phyloP scores from a whole-genome alignment of 2,113 vertebrate species.

The Anser brachyrhynchus region DNA sequence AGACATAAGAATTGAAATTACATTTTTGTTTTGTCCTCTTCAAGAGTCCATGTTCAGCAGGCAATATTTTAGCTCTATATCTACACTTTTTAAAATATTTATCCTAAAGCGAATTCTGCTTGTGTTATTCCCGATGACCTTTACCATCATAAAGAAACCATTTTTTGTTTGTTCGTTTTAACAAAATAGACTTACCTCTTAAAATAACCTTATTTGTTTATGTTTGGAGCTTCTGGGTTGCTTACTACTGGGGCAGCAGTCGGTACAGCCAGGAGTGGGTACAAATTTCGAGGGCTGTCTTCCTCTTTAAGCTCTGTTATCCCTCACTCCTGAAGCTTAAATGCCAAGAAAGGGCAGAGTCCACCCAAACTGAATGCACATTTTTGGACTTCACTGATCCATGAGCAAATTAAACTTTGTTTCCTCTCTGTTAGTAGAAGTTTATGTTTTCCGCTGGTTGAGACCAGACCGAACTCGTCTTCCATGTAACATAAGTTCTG shows the following conservation, averaged over 20 bases:
- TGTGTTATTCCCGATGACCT: neutral
- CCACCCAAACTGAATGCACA: neutral
- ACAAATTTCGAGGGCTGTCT: neutral
- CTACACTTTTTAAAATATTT: neutral
- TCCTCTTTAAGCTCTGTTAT: neutral
- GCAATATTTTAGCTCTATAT: neutral
- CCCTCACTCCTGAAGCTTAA: neutral
- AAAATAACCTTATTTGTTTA: neutral
- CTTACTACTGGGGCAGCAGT: neutral
- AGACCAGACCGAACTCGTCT: constrained; percentile 19
- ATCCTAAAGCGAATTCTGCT: neutral
- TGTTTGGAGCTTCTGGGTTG: neutral
- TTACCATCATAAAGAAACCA: neutral
- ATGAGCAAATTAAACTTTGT: constrained; percentile 68
- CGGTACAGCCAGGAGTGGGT: neutral
- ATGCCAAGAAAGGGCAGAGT: constrained; percentile 29
- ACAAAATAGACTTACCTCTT: constrained; percentile 60
- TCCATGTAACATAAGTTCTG: neutral
- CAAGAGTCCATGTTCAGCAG: neutral
- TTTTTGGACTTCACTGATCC: constrained; percentile 55
- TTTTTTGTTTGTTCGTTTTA: neutral
- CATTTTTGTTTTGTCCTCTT: neutral
- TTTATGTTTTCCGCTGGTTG: constrained; percentile 6
- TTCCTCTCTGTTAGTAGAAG: constrained; percentile 14
- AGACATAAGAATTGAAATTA: neutral